Conservation (phyloP, 2,113 vertebrate genomes). For the Sorex araneus region DNA sequence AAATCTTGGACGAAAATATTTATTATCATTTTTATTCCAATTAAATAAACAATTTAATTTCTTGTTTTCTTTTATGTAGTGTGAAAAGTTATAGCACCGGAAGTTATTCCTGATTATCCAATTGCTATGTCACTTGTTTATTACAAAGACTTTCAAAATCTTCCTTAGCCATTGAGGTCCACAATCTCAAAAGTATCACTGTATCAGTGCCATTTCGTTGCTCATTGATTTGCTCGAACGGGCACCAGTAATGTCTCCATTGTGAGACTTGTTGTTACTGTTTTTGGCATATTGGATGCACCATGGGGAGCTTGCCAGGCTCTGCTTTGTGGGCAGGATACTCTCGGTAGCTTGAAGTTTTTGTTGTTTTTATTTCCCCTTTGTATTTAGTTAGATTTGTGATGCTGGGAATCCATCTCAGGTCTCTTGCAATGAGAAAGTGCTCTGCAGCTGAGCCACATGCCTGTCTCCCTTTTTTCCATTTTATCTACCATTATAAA, state of each 20-base stretch:
- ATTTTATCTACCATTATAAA: not conserved
- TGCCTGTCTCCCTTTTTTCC: not conserved
- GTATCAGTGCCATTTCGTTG: no score
- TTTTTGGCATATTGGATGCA: no score
- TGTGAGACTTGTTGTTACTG: no score
- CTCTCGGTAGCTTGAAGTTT: conserved; percentile 5
- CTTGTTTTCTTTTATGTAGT: not conserved
- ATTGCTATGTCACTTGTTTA: not conserved
- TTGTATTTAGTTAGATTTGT: no score
- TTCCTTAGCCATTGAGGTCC: not conserved
- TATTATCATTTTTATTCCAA: not conserved
- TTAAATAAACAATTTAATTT: not conserved
- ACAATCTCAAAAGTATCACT: not conserved
- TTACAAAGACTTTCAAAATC: not conserved
- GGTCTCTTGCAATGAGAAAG: no score
- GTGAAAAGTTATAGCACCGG: not conserved
- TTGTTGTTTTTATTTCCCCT: not conserved
- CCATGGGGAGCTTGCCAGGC: no score
- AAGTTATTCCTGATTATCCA: not conserved
- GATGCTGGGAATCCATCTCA: no score
- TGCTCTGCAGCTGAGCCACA: no score
- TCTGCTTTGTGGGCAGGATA: no score
- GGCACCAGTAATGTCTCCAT: no score
- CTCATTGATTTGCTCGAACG: no score
- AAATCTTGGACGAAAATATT: not conserved